Conservation (phyloP, 2,113 vertebrate species). For the Archilochus colubris region DNA sequence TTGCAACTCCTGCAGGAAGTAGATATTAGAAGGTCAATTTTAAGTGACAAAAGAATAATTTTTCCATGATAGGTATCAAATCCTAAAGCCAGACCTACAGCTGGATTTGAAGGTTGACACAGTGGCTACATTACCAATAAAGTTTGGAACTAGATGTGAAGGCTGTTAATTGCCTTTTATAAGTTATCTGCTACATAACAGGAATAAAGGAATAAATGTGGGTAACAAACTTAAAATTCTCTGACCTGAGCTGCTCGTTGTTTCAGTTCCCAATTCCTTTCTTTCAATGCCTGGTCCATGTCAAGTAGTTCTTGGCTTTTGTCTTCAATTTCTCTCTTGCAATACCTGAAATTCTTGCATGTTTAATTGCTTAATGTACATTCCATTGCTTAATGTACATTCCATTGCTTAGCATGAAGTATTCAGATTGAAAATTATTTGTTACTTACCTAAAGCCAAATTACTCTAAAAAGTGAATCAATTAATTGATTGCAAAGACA, state of each 20-base stretch:
- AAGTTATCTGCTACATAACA: not conserved
- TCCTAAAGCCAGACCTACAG: not conserved
- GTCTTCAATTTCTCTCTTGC: slow-evolving; percentile 88
- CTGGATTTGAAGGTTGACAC: not conserved
- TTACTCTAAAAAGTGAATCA: not conserved
- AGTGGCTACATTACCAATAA: not conserved
- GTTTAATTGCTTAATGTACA: slow-evolving; percentile 2
- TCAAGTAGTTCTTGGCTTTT: slow-evolving; percentile 88
- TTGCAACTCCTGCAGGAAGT: not conserved
- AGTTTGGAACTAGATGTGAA: not conserved
- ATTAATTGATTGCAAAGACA: not conserved
- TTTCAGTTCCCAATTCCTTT: slow-evolving; percentile 93
- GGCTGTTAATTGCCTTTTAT: not conserved
- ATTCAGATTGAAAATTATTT: not conserved
- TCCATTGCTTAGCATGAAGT: not conserved
- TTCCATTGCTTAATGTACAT: not conserved
- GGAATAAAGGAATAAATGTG: not conserved
- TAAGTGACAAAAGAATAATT: not conserved
- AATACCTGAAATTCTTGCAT: slow-evolving; percentile 79
- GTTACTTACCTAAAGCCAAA: not conserved
- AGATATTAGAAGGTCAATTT: not conserved
- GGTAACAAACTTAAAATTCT: not conserved
- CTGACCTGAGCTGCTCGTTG: slow-evolving; percentile 91
- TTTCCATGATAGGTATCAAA: not conserved
- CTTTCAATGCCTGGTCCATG: slow-evolving; percentile 88